A percentile compares a stretch with the other conserved stretches of the same genome.
Evolutionary conservation across 2,113 vertebrate species (phyloP).

Genomic region (Nanger granti): DNA sequence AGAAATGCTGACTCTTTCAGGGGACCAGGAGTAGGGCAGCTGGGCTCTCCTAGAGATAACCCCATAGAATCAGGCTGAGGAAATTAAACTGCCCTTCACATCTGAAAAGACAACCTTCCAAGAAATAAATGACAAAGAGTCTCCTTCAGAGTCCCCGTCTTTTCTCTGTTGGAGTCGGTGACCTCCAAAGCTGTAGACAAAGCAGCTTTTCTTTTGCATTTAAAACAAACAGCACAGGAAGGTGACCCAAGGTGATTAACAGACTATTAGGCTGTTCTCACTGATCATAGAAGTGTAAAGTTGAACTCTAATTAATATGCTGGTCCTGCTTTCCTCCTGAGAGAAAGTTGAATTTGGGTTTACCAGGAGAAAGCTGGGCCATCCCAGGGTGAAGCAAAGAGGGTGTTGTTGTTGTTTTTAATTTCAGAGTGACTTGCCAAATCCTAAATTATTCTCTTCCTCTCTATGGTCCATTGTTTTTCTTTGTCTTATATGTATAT

Average conservation of each 20-base stretch:
- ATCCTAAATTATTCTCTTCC: not conserved
- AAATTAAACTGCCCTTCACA: not conserved
- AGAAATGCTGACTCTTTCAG: constrained; percentile 28
- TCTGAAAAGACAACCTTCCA: not conserved
- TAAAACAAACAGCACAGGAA: constrained; percentile 29
- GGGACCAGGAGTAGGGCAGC: not conserved
- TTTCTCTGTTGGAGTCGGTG: not conserved
- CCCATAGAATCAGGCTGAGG: not conserved
- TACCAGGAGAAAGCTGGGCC: constrained; percentile 4
- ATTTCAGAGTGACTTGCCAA: not conserved
- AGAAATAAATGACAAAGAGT: not conserved
- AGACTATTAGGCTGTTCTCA: not conserved
- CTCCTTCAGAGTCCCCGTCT: not conserved
- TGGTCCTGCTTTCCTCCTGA: not conserved
- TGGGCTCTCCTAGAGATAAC: not conserved
- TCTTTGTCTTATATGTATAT: not conserved
- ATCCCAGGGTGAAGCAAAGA: not conserved
- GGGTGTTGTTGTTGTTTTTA: not conserved
- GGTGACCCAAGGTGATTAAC: not conserved
- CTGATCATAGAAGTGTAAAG: not conserved
- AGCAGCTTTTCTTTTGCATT: constrained; percentile 29
- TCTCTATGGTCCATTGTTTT: not conserved
- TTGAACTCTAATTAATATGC: not conserved
- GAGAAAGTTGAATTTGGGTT: constrained; percentile 8
- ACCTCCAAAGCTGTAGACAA: constrained; percentile 23